Conservation (phyloP, 2,113 vertebrate genomes). For the Camelus dromedarius region DNA sequence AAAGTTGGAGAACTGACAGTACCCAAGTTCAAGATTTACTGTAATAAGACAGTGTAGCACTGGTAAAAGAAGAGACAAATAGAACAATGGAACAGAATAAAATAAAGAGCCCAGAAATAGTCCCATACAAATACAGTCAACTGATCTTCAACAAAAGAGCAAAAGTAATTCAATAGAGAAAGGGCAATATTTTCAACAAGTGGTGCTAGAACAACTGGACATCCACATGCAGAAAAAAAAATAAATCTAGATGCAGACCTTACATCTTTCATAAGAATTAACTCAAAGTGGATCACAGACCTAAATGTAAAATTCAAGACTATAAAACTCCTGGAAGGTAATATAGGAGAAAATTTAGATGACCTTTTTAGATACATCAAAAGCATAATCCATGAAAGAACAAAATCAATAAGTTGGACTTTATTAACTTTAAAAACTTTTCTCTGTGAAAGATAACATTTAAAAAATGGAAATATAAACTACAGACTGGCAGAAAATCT, state of each 20-base stretch:
- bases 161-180: background rate
- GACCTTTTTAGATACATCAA: background rate
- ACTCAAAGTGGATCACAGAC: background rate
- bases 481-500: background rate
- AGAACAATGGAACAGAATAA: background rate
- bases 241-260: background rate
- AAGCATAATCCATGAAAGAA: background rate
- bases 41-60: background rate
- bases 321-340: background rate
- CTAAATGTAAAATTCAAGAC: background rate
- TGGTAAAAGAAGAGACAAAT: background rate
- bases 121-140: background rate
- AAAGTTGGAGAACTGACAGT: background rate
- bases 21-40: background rate
- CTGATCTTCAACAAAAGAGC: background rate
- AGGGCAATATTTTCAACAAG: background rate
- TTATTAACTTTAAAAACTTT: background rate
- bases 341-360: background rate
- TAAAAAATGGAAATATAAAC: background rate
- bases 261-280: background rate
- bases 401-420: background rate
- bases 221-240: background rate
- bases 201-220: background rate
- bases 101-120: background rate
- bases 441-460: background rate